Evolutionary conservation across 2,797 vertebrate genomes (phyloP).

Genomic region (Acanthurus lineatus): DNA sequence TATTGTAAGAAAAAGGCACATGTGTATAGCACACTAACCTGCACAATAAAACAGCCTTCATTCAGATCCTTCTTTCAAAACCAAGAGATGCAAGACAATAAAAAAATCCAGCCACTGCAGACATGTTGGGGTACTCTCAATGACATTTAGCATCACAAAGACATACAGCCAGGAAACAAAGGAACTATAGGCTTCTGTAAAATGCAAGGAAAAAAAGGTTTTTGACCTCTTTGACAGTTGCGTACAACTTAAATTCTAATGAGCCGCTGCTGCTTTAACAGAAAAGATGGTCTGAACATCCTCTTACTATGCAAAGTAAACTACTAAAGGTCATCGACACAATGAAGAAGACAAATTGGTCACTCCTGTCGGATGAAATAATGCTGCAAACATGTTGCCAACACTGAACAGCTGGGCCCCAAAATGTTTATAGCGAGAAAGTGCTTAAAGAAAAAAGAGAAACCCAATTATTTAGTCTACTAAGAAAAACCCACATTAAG

Average conservation of each 20-base stretch:
- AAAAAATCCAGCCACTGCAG: slow-evolving; percentile 62
- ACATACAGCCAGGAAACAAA: slow-evolving; percentile 67
- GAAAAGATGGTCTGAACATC: slow-evolving; percentile 21
- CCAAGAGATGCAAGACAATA: slow-evolving; percentile 67
- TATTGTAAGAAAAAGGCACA: slow-evolving; percentile 69
- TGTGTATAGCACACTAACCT: slow-evolving; percentile 66
- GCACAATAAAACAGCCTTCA: slow-evolving; percentile 68
- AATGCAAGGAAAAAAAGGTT: slow-evolving; percentile 43
- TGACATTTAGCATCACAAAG: slow-evolving; percentile 76
- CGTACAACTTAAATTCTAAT: slow-evolving; percentile 58
- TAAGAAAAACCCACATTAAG: background rate
- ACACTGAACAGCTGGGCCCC: background rate
- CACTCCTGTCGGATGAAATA: slow-evolving; percentile 26
- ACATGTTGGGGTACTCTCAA: slow-evolving; percentile 71
- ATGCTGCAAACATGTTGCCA: background rate
- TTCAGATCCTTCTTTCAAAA: slow-evolving; percentile 70
- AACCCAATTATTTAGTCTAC: background rate
- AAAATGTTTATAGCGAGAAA: background rate
- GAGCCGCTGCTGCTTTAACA: background rate
- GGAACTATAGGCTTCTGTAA: slow-evolving; percentile 53
- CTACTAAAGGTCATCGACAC: slow-evolving; percentile 15
- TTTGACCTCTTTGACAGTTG: slow-evolving; percentile 34
- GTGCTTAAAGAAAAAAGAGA: background rate
- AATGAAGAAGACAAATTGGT: slow-evolving; percentile 27
- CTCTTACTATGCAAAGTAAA: slow-evolving; percentile 50